Percentiles rank a stretch among this genome's conserved stretches.
Evolutionary conservation across 2,888 invertebrate species (phyloP).

Genomic region (Nipponacmea schrenckii): DNA sequence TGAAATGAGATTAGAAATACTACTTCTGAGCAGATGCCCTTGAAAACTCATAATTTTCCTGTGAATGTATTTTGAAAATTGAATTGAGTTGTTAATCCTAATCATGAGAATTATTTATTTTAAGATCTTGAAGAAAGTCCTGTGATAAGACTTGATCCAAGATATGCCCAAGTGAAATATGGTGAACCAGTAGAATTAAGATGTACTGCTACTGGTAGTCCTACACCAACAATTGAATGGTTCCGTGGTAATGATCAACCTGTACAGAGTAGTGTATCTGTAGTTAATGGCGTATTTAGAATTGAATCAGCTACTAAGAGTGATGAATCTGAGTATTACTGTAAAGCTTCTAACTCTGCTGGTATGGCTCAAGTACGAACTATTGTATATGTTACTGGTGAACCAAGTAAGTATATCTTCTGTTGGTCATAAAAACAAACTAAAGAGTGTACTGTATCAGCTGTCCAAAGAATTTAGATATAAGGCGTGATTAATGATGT

Average conservation of each 20-base stretch:
- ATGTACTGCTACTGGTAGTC: slow-evolving; percentile 81
- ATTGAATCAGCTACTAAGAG: slow-evolving; percentile 77
- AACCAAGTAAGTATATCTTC: slow-evolving; percentile 36
- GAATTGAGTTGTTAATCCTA: no score
- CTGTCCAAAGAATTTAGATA: no score
- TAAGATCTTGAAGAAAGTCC: slow-evolving; percentile 45
- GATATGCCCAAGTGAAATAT: slow-evolving; percentile 75
- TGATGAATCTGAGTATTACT: slow-evolving; percentile 87
- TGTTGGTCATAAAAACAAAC: not conserved
- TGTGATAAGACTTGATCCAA: slow-evolving; percentile 56
- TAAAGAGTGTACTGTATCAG: not conserved
- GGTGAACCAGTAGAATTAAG: slow-evolving; percentile 80
- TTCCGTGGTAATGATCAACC: slow-evolving; percentile 69
- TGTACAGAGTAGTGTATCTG: slow-evolving; percentile 70
- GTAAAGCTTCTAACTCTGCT: slow-evolving; percentile 79
- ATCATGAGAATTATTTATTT: no score
- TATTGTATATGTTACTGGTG: slow-evolving; percentile 74
- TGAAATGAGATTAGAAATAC: no score
- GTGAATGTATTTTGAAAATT: no score
- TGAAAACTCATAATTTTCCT: no score
- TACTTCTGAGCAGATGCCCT: no score
- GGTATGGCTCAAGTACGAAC: slow-evolving; percentile 77
- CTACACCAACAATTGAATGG: slow-evolving; percentile 81
- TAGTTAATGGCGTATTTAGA: slow-evolving; percentile 75
- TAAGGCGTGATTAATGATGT: no score